phyloP scores from a whole-genome alignment of 2,888 invertebrate species.

The Pollenia griseotomentosa region DNA sequence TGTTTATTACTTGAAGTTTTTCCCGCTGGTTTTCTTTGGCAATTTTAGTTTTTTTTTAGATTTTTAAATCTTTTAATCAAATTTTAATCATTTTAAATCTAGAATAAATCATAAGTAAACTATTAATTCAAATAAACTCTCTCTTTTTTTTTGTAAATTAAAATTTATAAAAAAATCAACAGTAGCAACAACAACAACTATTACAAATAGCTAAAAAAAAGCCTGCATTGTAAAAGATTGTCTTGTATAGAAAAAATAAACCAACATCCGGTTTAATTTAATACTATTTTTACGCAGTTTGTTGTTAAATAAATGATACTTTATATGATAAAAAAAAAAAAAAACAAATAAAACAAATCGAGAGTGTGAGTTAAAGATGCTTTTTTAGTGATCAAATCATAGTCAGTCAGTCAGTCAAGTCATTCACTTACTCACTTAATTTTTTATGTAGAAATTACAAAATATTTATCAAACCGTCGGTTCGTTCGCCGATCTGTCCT shows the following conservation, averaged over 20 bases:
- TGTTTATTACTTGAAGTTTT: background rate
- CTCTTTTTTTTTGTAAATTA: conserved; percentile 16
- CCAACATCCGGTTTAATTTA: conserved; percentile 77
- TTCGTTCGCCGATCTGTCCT: background rate
- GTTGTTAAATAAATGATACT: conserved; percentile 70
- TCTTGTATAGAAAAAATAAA: conserved; percentile 60
- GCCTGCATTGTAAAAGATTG: conserved; percentile 54
- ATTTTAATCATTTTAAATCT: conserved; percentile 70
- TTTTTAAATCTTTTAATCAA: conserved; percentile 60
- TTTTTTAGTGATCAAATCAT: conserved; percentile 59
- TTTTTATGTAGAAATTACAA: conserved; percentile 45
- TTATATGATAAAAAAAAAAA: conserved; percentile 59
- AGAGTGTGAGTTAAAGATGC: conserved; percentile 64
- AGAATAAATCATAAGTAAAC: conserved; percentile 65
- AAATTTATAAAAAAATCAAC: conserved; percentile 36
- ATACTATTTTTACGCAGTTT: conserved; percentile 72
- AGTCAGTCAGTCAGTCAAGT: conserved; percentile 11
- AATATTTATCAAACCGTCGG: conserved; percentile 53
- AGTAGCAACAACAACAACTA: conserved; percentile 36
- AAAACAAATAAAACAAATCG: conserved; percentile 31
- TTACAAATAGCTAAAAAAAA: conserved; percentile 42
- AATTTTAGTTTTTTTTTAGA: background rate
- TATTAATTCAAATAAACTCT: conserved; percentile 62
- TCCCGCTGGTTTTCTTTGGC: background rate
- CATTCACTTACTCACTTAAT: too few relatives aligned